Percentiles rank a stretch among this genome's conserved stretches.
Evolutionary conservation across 2,888 invertebrate species (phyloP).

Genomic region (Nysson spinosus): DNA sequence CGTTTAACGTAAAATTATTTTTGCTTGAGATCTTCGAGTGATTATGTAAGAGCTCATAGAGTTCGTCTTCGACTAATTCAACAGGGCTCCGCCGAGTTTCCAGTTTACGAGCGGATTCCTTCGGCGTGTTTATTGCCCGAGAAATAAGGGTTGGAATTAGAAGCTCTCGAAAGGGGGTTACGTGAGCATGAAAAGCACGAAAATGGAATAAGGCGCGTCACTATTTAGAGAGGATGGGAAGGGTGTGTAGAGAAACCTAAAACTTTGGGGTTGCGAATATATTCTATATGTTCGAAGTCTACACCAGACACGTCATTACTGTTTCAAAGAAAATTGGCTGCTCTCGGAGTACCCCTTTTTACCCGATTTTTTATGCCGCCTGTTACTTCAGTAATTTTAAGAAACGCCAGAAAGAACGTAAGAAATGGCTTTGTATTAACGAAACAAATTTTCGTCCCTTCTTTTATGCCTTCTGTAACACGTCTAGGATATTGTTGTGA

Average conservation of each 20-base stretch:
- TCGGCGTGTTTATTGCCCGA: conserved; percentile 54
- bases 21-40: not conserved
- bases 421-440: too few species aligned
- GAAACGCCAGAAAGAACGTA: not conserved
- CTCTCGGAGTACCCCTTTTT: conserved; percentile 4
- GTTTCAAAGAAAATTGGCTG: conserved; percentile 30
- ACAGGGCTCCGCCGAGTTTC: conserved; percentile 30
- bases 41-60: conserved; percentile 28
- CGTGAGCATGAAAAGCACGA: conserved; percentile 10
- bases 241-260: not conserved
- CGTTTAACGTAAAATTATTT: conserved; percentile 5
- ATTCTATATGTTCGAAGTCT: conserved; percentile 6
- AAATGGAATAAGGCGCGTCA: conserved; percentile 24
- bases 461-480: too few species aligned
- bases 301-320: conserved; percentile 10
- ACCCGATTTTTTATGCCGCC: not conserved
- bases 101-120: conserved; percentile 53
- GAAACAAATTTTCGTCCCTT: too few species aligned
- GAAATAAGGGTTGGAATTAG: conserved; percentile 57
- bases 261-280: not conserved
- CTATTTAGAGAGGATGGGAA: conserved; percentile 6
- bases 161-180: conserved; percentile 14
- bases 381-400: not conserved
- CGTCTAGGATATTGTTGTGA: too few species aligned
- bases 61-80: conserved; percentile 15